A percentile compares a stretch with the other conserved stretches of the same genome.
These are phyloP conservation scores for Nipponia nippon DNA, from an alignment of 2,113 vertebrate genomes.

Conservation along the genomic window DNA sequence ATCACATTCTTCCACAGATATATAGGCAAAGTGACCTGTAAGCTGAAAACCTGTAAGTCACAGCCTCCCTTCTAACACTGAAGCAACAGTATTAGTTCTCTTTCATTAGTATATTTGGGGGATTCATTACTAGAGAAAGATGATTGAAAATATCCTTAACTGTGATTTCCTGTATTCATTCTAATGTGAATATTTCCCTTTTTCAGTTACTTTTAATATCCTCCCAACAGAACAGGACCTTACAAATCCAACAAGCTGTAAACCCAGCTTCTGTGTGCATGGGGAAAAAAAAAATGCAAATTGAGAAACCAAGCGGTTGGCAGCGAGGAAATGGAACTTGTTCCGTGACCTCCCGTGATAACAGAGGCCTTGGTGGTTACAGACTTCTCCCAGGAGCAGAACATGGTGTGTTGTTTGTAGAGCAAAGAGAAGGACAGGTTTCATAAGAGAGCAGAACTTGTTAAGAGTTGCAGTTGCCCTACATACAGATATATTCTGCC, in stretches of 20 bases:
- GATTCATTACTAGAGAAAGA: not conserved
- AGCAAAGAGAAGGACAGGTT: not conserved
- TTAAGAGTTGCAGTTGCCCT: not conserved
- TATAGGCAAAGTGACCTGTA: not conserved
- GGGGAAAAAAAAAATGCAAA: not conserved
- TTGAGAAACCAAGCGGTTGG: not conserved
- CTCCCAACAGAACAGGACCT: not conserved
- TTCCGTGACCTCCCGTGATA: not conserved
- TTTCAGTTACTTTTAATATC: not conserved
- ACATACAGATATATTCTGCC: not conserved
- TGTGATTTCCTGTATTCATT: not conserved
- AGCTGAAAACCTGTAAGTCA: not conserved
- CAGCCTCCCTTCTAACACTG: not conserved
- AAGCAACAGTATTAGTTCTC: not conserved
- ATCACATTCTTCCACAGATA: not conserved
- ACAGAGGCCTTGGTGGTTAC: not conserved
- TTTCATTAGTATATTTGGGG: not conserved
- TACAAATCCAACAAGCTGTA: not conserved
- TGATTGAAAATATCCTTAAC: not conserved
- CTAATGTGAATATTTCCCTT: not conserved
- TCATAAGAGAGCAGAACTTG: not conserved
- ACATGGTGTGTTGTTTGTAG: not conserved
- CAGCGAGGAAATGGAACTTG: not conserved
- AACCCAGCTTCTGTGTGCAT: not conserved
- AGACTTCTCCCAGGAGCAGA: not conserved